Evolutionary conservation across 2,888 invertebrate genomes (phyloP), one percentile per base, ranked within the genome.

Genomic region (Neria commutata): DNA sequence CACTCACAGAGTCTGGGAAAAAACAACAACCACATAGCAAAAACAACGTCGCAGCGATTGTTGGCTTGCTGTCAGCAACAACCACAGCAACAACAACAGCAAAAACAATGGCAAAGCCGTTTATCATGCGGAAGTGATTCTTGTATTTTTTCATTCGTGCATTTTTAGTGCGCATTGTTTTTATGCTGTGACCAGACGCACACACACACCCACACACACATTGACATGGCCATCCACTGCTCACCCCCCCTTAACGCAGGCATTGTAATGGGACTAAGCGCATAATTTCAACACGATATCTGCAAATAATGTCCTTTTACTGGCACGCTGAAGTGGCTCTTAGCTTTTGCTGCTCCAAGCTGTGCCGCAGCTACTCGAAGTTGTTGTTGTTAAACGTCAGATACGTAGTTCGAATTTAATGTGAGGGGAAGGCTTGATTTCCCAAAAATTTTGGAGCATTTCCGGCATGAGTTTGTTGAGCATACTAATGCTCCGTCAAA

Each of bases 121-220:
- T 60, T 58, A 62, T 62, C 62, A 60, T 57, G 46, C 57, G 59
- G 57, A 60, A 50, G 53, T 57, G 59, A 51, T 51, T 56, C n/a
- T 49, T 33, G 26, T 45, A 21, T 6, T 24, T 24, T 34, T 52
- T 51, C 34, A 51, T 51, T n/a, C 50, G 21, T n/a, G 63, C 72
- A 72, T 72, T 67, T 65, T 56, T 63, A 67, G 58, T 56, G 65
- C 65, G 72, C 74, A 67, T 76, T 76, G 75, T 74, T 76, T 74
- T 68, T 69, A 67, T 68, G 67, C 67, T 66, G 59, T 50, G 40
- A 24, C 53, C 49, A 47, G 21, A 1, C 58, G 33, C 23, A 58
- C 52, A 49, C 34, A 40, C 53, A 60, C 40, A 49, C 58, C 58
- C 56, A 58, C 53, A 54, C 48, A 52, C 24, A 51, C 37, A 34